Evolutionary conservation across 1,140 invertebrate species (phyloP).

Genomic region (Pristionchus pacificus): DNA sequence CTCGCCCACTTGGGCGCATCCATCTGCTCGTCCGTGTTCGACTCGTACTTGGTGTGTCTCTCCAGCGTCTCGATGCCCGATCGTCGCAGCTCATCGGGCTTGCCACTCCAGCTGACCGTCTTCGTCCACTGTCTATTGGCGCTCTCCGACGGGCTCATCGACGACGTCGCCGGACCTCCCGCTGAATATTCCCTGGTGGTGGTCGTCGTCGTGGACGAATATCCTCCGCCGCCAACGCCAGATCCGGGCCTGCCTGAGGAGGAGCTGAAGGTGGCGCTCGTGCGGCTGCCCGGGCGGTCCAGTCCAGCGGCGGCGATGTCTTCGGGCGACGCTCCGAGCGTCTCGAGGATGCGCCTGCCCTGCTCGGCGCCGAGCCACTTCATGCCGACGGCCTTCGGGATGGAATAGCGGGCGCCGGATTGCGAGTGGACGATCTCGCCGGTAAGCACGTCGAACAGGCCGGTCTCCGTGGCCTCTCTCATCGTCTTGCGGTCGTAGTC

Average conservation of each 20-base stretch:
- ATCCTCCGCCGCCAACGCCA: neutral
- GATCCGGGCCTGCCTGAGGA: conserved; percentile 1
- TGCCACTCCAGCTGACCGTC: conserved; percentile 42
- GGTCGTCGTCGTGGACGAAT: neutral
- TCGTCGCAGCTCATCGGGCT: conserved; percentile 40
- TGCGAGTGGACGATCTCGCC: conserved; percentile 48
- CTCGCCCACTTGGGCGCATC: conserved; percentile 34
- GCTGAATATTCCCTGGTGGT: too few species aligned
- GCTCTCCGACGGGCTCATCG: conserved; percentile 12
- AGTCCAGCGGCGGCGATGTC: conserved; percentile 31
- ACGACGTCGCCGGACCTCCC: neutral
- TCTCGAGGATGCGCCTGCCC: conserved; percentile 42
- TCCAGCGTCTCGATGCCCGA: conserved; percentile 27
- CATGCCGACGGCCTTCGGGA: conserved; percentile 53
- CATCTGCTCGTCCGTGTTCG: conserved; percentile 13
- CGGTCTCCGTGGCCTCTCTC: conserved; percentile 52
- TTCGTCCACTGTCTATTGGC: conserved; percentile 22
- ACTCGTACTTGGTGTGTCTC: conserved; percentile 20
- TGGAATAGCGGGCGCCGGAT: conserved; percentile 45
- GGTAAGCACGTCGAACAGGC: conserved; percentile 51
- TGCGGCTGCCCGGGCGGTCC: neutral
- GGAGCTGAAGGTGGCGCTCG: conserved; percentile 1
- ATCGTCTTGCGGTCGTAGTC: conserved; percentile 42
- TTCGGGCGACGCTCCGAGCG: conserved; percentile 38
- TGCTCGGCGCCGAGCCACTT: conserved; percentile 44